Percentiles rank a stretch among this genome's conserved stretches.
phyloP scores from a whole-genome alignment of 2,113 vertebrate species.

The Corydoras maculifer region DNA sequence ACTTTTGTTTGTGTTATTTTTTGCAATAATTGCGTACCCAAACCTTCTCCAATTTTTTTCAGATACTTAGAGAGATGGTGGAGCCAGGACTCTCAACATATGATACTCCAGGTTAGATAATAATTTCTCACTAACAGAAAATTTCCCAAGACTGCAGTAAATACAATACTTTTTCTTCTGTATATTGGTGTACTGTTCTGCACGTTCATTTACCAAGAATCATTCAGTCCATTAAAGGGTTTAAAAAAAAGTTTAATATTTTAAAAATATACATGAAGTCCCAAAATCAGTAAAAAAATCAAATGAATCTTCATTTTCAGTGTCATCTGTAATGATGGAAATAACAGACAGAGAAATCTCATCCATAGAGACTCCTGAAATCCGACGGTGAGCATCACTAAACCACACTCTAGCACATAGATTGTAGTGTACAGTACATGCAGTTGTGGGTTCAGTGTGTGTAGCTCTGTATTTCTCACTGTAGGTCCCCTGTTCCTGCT shows the following conservation, averaged over 20 bases:
- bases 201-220: no score
- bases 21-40: no score
- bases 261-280: no score
- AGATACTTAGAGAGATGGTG: constrained; percentile 36
- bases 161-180: no score
- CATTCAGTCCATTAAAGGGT: no score
- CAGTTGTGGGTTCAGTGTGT: not conserved
- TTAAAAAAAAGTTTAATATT: no score
- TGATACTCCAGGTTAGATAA: constrained; percentile 40
- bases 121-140: not conserved
- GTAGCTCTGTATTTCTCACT: not conserved
- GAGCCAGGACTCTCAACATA: constrained; percentile 26
- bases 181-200: no score
- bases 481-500: constrained; percentile 29
- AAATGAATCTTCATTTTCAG: not conserved
- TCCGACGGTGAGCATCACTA: constrained; percentile 27
- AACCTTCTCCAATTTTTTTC: not conserved
- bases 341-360: constrained; percentile 33
- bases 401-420: not conserved
- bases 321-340: constrained; percentile 33
- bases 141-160: not conserved
- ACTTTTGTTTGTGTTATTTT: no score
- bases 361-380: constrained; percentile 64
- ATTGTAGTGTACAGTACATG: no score
- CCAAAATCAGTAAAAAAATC: not conserved